Base-by-base conservation (phyloP, 2,797 vertebrate genomes). In the Sebastes vulpes region DNA sequence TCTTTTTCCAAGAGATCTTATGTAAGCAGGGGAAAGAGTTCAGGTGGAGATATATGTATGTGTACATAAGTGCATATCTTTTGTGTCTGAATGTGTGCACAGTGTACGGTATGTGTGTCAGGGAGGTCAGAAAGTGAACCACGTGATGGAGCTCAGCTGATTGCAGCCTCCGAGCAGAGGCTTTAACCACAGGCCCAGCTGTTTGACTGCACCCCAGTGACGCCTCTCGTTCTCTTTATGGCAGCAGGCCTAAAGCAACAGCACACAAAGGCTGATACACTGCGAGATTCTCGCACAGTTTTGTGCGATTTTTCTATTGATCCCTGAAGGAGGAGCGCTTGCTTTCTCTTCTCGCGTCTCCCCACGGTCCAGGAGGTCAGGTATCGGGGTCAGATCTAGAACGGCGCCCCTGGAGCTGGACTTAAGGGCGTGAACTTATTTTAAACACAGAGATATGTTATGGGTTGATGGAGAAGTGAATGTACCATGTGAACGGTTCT, bases 71-170 rank as follows among this genome's bases (percentile, higher is more conserved):
- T 52, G 66, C 58, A 5, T 60, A 18, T 75, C 25, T 72, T 76
- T 57, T 65, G 35, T 58, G 42, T 56, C 46, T 8, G 29, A 50
- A 26, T 0, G 21, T 38, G 56, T 23, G 56, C 63, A 1, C 12
- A 10, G 46, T 4, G 52, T 25, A 11, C 58, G 3, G 32, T 65
- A 52, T 72, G 31, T 65, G 56, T 70, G 35, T 70, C 3, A 29
- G 58, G 21, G 61, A 79, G 83, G 85, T 90, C 87, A 90, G 72
- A 56, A 28, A 75, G 64, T 6, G 29, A 74, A 68, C 21, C 63
- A 14, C 64, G 82, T 79, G 87, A 87, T 28, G 3, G 31, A 14
- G 63, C 83, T 89, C 88, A 90, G 91, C 92, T 90, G 92, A 94
- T 90, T 65, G 75, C 59, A 74, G 82, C 79, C 77, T 81, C 72